Evolutionary conservation across 2,888 invertebrate species (phyloP), one percentile per base, ranked within the genome.

Genomic region (Thereva nobilitata): DNA sequence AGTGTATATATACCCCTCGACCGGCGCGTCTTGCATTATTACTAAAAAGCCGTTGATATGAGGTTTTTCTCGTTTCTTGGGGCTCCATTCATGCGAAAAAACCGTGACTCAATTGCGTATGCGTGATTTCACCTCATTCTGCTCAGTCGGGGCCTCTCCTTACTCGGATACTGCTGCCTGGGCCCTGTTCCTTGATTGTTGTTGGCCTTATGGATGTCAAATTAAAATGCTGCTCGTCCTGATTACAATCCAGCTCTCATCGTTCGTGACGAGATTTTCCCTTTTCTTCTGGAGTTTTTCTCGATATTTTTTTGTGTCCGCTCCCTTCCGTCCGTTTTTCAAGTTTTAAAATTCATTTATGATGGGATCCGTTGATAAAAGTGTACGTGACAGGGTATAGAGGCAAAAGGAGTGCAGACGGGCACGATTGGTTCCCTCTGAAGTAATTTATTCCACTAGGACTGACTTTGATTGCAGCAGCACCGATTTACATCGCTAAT

Each of bases 391-490:
- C 49, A 40, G 40, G n/a, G 61, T 49, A 42, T 61, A 41, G 23
- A 23, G 23, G 23, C 23, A 23, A 1, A n/a, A 23, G 23, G 23
- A 23, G 23, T 23, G 23, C 23, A 42, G 44, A 57, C 10, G 53
- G 10, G 7, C 38, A 38, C 53, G 23, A 53, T 37, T 38, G 10
- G 53, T 53, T 40, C 38, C 42, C 50, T 49, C 57, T 12, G 41
- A 41, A 50, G 61, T 64, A 55, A 64, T 64, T 64, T 64, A 64
- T 64, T 64, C 64, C 64, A 47, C 55, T 64, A 64, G 54, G 64
- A 64, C 55, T 64, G 55, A 45, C 47, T 64, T 64, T 64, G 64
- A 64, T 64, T 64, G 45, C 54, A 64, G 45, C 38, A 45, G 53
- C 40, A 40, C 64, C 54, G 54, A 64, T 64, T 64, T 64, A 54